These are phyloP conservation scores for Vireo griseus DNA, from an alignment of 2,797 vertebrate genomes.

Conservation along the genomic window DNA sequence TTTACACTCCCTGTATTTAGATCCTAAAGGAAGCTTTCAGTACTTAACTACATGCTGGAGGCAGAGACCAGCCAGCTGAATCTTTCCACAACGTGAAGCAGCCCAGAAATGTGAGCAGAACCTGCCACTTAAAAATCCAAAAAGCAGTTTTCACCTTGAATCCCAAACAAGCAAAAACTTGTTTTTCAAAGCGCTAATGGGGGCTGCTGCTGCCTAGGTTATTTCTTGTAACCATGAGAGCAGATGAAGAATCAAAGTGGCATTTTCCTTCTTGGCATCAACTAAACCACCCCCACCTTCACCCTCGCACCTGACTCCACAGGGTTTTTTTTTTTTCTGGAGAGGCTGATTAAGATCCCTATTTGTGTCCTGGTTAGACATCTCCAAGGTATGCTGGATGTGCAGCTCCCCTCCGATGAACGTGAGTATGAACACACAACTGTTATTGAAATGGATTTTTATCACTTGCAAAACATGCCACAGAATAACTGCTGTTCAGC, in stretches of 20 bases:
- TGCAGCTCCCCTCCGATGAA: not conserved
- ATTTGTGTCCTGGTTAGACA: slow-evolving; percentile 30
- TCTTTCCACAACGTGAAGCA: not conserved
- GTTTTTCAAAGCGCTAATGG: not conserved
- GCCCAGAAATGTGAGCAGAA: not conserved
- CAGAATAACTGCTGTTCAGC: not conserved
- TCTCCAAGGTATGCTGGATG: slow-evolving; percentile 15
- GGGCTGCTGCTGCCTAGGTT: not conserved
- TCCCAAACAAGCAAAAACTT: not conserved
- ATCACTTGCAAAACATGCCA: not conserved
- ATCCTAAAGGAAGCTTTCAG: not conserved
- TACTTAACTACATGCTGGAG: not conserved
- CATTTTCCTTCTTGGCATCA: slow-evolving; percentile 50
- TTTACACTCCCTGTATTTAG: not conserved
- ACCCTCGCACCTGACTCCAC: not conserved
- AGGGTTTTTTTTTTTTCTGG: slow-evolving; percentile 15
- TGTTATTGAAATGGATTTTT: not conserved
- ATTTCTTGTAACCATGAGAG: not conserved
- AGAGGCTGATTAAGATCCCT: slow-evolving; percentile 51
- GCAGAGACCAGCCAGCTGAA: not conserved
- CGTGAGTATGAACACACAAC: not conserved
- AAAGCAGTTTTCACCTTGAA: not conserved
- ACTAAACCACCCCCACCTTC: not conserved
- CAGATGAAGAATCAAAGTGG: slow-evolving; percentile 39
- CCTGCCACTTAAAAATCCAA: not conserved